A percentile compares a stretch with the other conserved stretches of the same genome.
Conservation (phyloP, 2,113 vertebrate genomes). For the Diglossa brunneiventris region DNA sequence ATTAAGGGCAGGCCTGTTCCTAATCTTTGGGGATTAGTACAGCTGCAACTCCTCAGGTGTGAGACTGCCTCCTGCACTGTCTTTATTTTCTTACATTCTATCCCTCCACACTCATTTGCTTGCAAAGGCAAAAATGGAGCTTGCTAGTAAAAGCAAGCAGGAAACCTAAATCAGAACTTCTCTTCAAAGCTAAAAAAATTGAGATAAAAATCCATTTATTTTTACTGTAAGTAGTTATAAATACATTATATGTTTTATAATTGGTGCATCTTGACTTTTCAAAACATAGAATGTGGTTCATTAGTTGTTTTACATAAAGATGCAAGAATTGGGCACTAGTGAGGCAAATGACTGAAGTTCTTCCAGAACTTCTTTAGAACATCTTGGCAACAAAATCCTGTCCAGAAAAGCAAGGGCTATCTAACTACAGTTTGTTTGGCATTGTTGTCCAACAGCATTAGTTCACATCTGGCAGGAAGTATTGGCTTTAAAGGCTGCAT, state of each 20-base stretch:
- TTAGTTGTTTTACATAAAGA: neutral
- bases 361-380: neutral
- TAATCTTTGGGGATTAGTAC: no score
- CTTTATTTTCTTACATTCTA: no score
- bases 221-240: neutral
- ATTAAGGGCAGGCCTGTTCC: no score
- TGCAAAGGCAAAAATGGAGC: neutral
- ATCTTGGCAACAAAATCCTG: neutral
- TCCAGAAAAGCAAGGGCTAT: neutral
- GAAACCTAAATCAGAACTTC: neutral
- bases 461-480: conserved; percentile 79
- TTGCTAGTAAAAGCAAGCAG: neutral
- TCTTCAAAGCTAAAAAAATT: neutral
- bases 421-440: conserved; percentile 11
- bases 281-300: neutral
- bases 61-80: no score
- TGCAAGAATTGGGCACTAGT: neutral
- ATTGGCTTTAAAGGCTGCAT: conserved; percentile 89
- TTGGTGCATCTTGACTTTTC: neutral
- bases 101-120: neutral
- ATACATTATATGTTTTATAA: neutral
- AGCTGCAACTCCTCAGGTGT: no score
- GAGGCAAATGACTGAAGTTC: neutral
- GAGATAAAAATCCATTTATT: neutral
- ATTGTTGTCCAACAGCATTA: conserved; percentile 60